phyloP scores from a whole-genome alignment of 1,140 invertebrate species.

The Saccostrea echinata region DNA sequence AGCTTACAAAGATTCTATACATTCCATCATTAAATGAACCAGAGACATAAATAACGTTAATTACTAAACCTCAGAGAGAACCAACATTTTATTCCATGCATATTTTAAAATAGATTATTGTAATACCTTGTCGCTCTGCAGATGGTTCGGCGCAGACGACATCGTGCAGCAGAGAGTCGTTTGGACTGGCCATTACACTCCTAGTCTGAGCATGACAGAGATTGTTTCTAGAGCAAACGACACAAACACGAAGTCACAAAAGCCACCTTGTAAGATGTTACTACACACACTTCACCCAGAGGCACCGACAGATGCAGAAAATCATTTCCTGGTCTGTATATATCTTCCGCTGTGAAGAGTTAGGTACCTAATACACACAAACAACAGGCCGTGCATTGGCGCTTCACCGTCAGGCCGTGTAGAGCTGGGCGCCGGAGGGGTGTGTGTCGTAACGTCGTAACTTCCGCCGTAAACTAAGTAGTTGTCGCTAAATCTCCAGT shows the following conservation, averaged over 20 bases:
- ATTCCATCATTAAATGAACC: too few species aligned
- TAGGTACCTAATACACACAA: neutral
- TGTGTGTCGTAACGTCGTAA: conserved; percentile 8
- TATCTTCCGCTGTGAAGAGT: neutral
- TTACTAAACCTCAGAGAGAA: too few species aligned
- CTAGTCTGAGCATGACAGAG: neutral
- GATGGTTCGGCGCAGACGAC: neutral
- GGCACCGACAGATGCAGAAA: neutral
- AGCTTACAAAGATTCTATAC: too few species aligned
- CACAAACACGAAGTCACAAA: neutral
- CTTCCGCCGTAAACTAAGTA: neutral
- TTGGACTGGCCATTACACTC: conserved; percentile 1
- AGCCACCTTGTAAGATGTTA: neutral
- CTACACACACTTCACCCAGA: neutral
- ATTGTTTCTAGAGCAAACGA: neutral
- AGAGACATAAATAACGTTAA: too few species aligned
- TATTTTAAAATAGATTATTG: neutral
- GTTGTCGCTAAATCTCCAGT: neutral
- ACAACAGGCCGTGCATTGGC: neutral
- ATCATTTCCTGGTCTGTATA: neutral
- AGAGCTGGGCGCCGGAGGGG: neutral
- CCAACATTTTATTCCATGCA: neutral
- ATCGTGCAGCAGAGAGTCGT: neutral
- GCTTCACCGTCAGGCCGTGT: neutral
- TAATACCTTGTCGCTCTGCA: neutral